Evolutionary conservation across 2,113 vertebrate genomes (phyloP).

Genomic region (Hyla sarda): DNA sequence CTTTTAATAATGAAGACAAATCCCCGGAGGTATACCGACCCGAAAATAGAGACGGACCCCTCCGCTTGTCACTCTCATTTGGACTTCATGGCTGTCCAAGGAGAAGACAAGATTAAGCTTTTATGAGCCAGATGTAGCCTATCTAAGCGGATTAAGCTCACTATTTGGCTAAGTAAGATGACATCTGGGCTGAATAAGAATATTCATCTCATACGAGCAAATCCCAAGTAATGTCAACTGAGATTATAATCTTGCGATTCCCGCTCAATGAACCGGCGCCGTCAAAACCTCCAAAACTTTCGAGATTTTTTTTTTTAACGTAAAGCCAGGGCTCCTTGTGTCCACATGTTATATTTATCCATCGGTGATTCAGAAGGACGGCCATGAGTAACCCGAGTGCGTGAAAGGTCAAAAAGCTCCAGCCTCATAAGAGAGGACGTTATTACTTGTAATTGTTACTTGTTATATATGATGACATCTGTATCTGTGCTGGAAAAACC

Average conservation of each 20-base stretch:
- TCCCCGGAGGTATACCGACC: neutral
- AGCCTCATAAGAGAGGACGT: no score
- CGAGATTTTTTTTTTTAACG: neutral
- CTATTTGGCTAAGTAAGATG: conserved; percentile 66
- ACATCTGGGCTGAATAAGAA: conserved; percentile 64
- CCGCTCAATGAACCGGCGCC: conserved; percentile 32
- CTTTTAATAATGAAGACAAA: conserved; percentile 7
- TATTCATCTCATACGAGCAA: conserved; percentile 56
- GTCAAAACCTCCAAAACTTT: neutral
- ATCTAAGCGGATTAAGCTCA: conserved; percentile 65
- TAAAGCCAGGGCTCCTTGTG: no score
- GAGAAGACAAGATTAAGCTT: conserved; percentile 64
- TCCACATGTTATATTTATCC: neutral
- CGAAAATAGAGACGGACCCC: neutral
- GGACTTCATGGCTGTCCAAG: conserved; percentile 57
- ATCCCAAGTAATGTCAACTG: conserved; percentile 54
- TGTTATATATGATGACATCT: no score
- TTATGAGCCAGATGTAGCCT: conserved; percentile 65
- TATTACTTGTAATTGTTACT: no score
- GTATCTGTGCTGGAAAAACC: no score
- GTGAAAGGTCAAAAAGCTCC: neutral
- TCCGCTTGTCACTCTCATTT: neutral
- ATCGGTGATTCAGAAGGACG: neutral
- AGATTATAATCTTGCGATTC: conserved; percentile 42
- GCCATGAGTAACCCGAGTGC: neutral